Conservation (phyloP, 1,140 invertebrate genomes). For the Mactra quadrangularis region DNA sequence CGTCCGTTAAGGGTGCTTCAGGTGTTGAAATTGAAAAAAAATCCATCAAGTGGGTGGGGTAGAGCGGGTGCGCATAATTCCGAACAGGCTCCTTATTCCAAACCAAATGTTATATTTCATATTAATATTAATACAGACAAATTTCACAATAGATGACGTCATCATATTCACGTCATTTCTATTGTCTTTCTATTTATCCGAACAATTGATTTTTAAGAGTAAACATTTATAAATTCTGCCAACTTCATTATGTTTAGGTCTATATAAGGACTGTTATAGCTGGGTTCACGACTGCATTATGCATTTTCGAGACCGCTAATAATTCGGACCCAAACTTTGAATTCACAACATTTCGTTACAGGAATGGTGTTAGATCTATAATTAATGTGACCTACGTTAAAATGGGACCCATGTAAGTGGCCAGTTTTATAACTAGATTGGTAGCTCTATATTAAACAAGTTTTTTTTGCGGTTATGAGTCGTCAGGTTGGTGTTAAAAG, state of each 20-base stretch:
- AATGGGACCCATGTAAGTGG: background rate
- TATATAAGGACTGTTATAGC: no score
- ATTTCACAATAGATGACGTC: no score
- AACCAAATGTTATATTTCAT: no score
- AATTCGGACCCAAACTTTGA: background rate
- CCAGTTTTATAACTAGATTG: background rate
- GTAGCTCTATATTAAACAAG: background rate
- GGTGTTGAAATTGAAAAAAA: background rate
- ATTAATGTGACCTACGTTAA: background rate
- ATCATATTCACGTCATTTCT: no score
- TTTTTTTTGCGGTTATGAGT: constrained; percentile 33
- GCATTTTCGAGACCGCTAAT: no score
- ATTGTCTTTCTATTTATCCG: background rate
- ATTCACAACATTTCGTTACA: background rate
- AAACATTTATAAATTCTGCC: no score
- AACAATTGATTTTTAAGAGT: no score
- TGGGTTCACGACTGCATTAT: no score
- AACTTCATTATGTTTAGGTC: no score
- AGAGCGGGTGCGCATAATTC: constrained; percentile 5
- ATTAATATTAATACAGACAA: no score
- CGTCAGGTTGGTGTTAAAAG: constrained; percentile 22
- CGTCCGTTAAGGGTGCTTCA: background rate
- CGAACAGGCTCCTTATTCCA: constrained; percentile 2
- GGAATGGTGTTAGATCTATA: background rate
- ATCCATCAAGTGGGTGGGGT: background rate